These are phyloP conservation scores for Momotus momota DNA, from an alignment of 2,797 vertebrate genomes.

Conservation along the genomic window DNA sequence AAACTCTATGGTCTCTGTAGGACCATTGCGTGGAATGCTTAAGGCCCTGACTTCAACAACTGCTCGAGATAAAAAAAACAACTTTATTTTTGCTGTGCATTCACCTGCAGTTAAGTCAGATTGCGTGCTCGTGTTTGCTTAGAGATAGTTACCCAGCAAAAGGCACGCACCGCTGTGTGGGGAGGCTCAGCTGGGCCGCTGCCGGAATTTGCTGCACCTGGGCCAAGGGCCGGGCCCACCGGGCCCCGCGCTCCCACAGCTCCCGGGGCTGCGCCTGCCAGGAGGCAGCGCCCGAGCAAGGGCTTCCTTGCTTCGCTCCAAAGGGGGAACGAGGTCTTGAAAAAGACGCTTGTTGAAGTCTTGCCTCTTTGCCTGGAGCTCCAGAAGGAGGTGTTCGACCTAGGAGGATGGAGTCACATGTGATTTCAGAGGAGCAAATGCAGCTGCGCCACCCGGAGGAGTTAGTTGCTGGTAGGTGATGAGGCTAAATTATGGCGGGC, in stretches of 20 bases:
- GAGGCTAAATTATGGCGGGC: fast-evolving
- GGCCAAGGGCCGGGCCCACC: fast-evolving
- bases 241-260: fast-evolving
- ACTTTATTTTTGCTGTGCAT: neutral
- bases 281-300: fast-evolving
- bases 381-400: fast-evolving
- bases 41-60: neutral
- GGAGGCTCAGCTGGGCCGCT: no score
- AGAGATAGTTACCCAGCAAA: neutral
- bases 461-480: neutral
- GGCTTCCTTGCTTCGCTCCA: fast-evolving
- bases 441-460: fast-evolving
- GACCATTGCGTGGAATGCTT: neutral
- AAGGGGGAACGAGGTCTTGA: fast-evolving
- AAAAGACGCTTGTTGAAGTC: fast-evolving
- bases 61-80: neutral
- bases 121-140: fast-evolving
- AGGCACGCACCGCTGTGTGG: fast-evolving
- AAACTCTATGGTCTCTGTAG: no score
- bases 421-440: neutral
- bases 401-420: fast-evolving
- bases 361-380: neutral
- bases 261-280: fast-evolving
- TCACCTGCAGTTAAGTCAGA: neutral
- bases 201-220: no score